A percentile compares a stretch with the other conserved stretches of the same genome.
Evolutionary conservation across 2,888 invertebrate species (phyloP).

Genomic region (Choreutis nemorana): DNA sequence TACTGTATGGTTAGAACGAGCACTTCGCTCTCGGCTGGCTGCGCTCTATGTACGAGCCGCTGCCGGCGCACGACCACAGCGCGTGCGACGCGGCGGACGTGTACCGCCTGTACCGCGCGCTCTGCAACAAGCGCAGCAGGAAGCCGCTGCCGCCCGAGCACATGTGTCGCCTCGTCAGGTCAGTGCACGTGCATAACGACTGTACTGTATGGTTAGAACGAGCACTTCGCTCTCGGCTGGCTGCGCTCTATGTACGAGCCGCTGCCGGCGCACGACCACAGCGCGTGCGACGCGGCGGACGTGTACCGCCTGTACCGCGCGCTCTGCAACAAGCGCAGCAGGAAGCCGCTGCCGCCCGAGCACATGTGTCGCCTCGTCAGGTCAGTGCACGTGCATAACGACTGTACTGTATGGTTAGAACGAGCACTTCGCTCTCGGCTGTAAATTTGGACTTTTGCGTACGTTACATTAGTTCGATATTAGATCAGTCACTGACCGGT

Average conservation of each 20-base stretch:
- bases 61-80: constrained; percentile 66
- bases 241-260: constrained; percentile 86
- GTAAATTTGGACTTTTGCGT: no score
- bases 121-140: constrained; percentile 84
- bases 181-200: no score
- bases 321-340: constrained; percentile 83
- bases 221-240: constrained; percentile 88
- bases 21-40: constrained; percentile 89
- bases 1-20: no score
- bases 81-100: constrained; percentile 86
- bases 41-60: constrained; percentile 83
- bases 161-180: constrained; percentile 90
- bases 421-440: no score
- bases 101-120: constrained; percentile 89
- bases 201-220: no score
- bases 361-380: constrained; percentile 90
- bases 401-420: no score
- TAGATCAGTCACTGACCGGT: no score
- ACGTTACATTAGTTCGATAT: no score
- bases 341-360: constrained; percentile 83
- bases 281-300: constrained; percentile 84
- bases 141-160: constrained; percentile 85
- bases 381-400: no score
- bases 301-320: constrained; percentile 90
- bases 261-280: constrained; percentile 64